A percentile compares a stretch with the other conserved stretches of the same genome.
Conservation (phyloP, 2,113 vertebrate genomes). For the Gymnogyps californianus region DNA sequence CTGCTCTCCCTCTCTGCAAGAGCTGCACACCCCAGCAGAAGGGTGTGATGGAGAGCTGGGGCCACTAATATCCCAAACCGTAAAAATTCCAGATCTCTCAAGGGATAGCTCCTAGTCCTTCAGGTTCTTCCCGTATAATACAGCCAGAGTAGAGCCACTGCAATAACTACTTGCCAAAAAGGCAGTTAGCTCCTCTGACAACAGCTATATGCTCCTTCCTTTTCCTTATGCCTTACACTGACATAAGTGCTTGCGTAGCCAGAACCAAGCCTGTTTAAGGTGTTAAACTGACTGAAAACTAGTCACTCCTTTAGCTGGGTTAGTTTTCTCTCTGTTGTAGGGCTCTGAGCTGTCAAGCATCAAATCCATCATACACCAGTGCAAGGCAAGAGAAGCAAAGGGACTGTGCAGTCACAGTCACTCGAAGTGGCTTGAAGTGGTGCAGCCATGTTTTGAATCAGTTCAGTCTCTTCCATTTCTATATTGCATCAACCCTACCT, state of each 20-base stretch:
- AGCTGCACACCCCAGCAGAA: background rate
- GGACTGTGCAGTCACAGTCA: background rate
- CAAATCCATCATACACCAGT: background rate
- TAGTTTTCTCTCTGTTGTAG: background rate
- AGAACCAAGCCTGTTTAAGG: background rate
- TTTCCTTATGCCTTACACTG: background rate
- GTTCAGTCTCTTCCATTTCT: background rate
- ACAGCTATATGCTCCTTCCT: background rate
- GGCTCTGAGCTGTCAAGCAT: background rate
- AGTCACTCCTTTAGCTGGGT: background rate
- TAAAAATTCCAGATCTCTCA: background rate
- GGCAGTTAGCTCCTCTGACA: background rate
- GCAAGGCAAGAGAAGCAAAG: background rate
- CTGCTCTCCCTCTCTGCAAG: background rate
- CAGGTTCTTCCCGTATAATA: background rate
- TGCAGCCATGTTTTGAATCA: background rate
- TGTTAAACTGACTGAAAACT: background rate
- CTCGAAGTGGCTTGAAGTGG: background rate
- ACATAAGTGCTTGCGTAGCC: background rate
- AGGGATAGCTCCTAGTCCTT: background rate
- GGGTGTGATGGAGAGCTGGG: background rate
- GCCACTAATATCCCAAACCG: background rate
- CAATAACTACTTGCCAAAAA: background rate
- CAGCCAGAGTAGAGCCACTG: background rate
- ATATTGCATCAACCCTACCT: background rate